Percentiles rank a stretch among this genome's conserved stretches.
phyloP scores from a whole-genome alignment of 2,888 invertebrate genomes.

The Pecten maximus region DNA sequence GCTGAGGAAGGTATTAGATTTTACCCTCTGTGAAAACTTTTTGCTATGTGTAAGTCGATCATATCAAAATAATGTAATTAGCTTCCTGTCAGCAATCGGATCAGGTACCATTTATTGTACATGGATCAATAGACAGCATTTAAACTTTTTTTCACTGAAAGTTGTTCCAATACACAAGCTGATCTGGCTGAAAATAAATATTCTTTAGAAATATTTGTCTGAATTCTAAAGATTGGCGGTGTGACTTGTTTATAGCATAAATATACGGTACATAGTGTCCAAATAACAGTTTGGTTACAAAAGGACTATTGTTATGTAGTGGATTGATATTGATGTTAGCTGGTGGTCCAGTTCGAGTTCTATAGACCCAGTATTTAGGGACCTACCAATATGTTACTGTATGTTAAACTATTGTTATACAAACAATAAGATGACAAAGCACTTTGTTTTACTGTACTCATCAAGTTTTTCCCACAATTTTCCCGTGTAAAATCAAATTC shows the following conservation, averaged over 20 bases:
- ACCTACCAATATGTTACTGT: not conserved
- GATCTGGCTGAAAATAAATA: not conserved
- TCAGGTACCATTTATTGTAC: not conserved
- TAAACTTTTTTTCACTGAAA: not conserved
- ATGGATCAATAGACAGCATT: not conserved
- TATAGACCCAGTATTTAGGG: not conserved
- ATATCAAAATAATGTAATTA: not conserved
- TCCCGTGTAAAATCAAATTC: not conserved
- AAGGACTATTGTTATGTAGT: not conserved
- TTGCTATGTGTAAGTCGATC: not conserved
- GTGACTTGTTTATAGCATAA: not conserved
- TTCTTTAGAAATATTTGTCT: not conserved
- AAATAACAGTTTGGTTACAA: not conserved
- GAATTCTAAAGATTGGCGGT: not conserved
- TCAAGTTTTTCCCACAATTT: constrained; percentile 18
- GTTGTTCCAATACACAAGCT: not conserved
- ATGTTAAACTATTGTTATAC: not conserved
- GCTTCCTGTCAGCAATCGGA: not conserved
- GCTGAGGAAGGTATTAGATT: not conserved
- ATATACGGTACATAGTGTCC: not conserved
- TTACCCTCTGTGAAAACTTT: not conserved
- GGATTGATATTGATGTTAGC: not conserved
- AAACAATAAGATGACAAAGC: not conserved
- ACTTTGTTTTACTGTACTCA: not conserved
- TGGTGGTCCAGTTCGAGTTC: not conserved